Percentiles rank a stretch among this genome's conserved stretches.
phyloP scores from a whole-genome alignment of 2,113 vertebrate species.

The Oryzias javanicus region DNA sequence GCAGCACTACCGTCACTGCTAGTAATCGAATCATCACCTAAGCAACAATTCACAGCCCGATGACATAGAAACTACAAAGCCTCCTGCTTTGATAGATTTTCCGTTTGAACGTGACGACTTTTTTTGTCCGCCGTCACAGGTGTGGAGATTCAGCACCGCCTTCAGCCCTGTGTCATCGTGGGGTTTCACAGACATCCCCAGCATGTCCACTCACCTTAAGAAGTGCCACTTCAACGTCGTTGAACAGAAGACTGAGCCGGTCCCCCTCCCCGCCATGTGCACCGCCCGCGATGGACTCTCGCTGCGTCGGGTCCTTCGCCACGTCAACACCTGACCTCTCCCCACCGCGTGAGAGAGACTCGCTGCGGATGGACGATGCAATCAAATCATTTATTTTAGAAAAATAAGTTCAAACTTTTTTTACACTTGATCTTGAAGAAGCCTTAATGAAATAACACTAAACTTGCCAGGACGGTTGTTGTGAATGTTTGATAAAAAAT shows the following conservation, averaged over 20 bases:
- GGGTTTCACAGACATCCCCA: conserved; percentile 91
- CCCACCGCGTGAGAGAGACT: conserved; percentile 73
- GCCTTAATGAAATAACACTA: conserved; percentile 84
- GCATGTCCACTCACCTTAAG: conserved; percentile 97
- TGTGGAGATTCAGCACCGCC: conserved; percentile 96
- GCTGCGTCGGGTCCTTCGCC: conserved; percentile 81
- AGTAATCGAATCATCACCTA: no score
- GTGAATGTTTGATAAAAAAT: conserved; percentile 4
- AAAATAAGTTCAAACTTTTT: conserved; percentile 39
- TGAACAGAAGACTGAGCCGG: conserved; percentile 87
- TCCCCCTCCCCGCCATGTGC: conserved; percentile 95
- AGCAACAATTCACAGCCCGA: no score
- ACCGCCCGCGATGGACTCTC: conserved; percentile 87
- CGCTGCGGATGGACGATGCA: conserved; percentile 77
- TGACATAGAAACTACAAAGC: no score
- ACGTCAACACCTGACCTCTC: conserved; percentile 75
- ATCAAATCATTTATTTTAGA: conserved; percentile 82
- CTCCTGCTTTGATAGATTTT: no score
- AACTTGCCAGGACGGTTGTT: conserved; percentile 75
- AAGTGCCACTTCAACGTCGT: conserved; percentile 89
- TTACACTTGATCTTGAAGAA: conserved; percentile 71
- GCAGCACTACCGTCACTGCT: no score
- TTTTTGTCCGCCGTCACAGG: conserved; percentile 68
- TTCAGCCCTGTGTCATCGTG: conserved; percentile 92
- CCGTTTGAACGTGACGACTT: not conserved